Evolutionary conservation across 2,888 invertebrate species (phyloP).

Genomic region (Tenthredo scrophulariae): DNA sequence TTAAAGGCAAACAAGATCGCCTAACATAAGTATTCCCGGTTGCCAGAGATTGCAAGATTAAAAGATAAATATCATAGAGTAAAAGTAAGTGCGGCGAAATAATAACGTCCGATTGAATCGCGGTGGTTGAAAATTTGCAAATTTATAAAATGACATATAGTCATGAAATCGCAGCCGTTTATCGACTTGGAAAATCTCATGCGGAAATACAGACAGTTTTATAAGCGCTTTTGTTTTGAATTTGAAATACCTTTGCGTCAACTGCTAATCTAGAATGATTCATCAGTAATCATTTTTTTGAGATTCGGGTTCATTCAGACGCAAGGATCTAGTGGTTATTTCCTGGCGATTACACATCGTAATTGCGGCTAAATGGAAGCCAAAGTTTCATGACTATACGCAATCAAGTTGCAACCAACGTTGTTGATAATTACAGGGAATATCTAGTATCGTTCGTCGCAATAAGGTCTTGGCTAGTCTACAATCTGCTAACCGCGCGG

Average conservation of each 20-base stretch:
- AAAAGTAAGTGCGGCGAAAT: slow-evolving; percentile 22
- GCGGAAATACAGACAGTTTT: not conserved
- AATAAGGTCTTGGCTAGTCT: not conserved
- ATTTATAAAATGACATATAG: not conserved
- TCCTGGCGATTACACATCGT: not conserved
- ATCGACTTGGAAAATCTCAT: not conserved
- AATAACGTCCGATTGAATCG: not conserved
- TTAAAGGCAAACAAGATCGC: slow-evolving; percentile 27
- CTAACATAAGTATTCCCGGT: not conserved
- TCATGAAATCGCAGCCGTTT: not conserved
- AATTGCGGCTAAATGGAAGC: not conserved
- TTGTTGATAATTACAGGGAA: slow-evolving; percentile 8
- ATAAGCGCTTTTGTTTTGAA: not conserved
- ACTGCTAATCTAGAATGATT: too few species aligned
- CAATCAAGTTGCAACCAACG: not conserved
- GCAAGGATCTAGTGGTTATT: not conserved
- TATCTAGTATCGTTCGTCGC: not conserved
- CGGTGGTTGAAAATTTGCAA: not conserved
- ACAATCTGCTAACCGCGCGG: not conserved
- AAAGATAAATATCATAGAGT: slow-evolving; percentile 16
- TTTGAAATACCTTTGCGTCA: not conserved
- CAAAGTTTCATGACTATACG: not conserved
- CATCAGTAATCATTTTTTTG: not conserved
- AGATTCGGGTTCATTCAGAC: not conserved
- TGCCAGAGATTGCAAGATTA: slow-evolving; percentile 9